phyloP scores from a whole-genome alignment of 2,888 invertebrate genomes.

The Buathra laborator region DNA sequence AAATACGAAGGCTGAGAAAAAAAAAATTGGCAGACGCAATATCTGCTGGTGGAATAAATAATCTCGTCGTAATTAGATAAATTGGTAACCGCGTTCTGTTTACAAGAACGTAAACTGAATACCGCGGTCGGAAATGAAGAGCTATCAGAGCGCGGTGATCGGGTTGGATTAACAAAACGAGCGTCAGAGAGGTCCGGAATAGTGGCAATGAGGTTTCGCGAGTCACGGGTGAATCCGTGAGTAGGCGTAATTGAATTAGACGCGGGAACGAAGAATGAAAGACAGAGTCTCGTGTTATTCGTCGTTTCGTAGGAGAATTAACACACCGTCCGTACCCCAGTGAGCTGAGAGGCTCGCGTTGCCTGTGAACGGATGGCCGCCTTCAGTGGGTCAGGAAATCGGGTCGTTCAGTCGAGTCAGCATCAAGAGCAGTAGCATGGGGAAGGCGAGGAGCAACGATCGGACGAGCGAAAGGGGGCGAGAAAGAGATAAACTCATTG shows the following conservation, averaged over 20 bases:
- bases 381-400: slow-evolving; percentile 74
- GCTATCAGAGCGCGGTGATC: slow-evolving; percentile 47
- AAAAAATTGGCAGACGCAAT: neutral
- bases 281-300: neutral
- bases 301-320: neutral
- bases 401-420: slow-evolving; percentile 64
- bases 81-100: slow-evolving; percentile 2
- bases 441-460: slow-evolving; percentile 29
- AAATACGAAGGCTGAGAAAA: too few relatives aligned
- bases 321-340: neutral
- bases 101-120: neutral
- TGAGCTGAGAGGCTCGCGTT: neutral
- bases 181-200: neutral
- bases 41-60: neutral
- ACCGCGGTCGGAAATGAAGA: slow-evolving; percentile 16
- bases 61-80: slow-evolving; percentile 32
- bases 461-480: slow-evolving; percentile 35
- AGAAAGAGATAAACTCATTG: slow-evolving; percentile 22
- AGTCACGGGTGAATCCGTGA: slow-evolving; percentile 46
- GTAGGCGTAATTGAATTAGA: slow-evolving; percentile 53
- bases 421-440: slow-evolving; percentile 43
- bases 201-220: slow-evolving; percentile 11
- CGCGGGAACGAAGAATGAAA: slow-evolving; percentile 22
- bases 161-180: slow-evolving; percentile 43
- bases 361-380: slow-evolving; percentile 39